These are phyloP conservation scores for Crypturellus tataupa DNA, from an alignment of 2,797 vertebrate species.

Conservation along the genomic window DNA sequence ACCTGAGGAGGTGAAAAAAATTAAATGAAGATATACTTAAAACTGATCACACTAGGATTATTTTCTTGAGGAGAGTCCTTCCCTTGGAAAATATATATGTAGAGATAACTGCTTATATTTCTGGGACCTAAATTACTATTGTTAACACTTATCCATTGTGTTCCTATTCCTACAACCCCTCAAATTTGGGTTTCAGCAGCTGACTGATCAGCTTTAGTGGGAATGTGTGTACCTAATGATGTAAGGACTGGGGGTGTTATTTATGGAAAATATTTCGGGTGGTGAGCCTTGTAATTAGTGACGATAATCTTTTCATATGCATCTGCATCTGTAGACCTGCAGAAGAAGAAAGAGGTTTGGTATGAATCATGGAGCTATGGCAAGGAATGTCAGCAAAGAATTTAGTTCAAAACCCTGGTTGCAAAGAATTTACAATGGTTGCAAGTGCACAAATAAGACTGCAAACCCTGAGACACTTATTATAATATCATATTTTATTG, in stretches of 20 bases:
- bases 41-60: not conserved
- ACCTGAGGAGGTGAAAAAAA: not conserved
- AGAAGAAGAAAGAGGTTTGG: not conserved
- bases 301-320: not conserved
- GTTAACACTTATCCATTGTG: not conserved
- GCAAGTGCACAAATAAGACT: conserved; percentile 64
- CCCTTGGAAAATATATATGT: not conserved
- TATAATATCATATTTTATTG: conserved; percentile 71
- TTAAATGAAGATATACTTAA: conserved; percentile 18
- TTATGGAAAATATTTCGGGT: not conserved
- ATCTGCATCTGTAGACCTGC: not conserved
- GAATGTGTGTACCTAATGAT: not conserved
- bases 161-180: not conserved
- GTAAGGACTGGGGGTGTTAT: not conserved
- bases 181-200: not conserved
- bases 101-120: not conserved
- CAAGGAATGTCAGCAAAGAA: not conserved
- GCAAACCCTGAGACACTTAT: conserved; percentile 55
- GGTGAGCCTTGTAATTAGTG: not conserved
- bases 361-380: conserved; percentile 1
- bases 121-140: not conserved
- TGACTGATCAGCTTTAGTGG: not conserved
- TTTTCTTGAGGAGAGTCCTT: not conserved
- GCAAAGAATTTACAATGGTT: conserved; percentile 58
- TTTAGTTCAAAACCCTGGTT: conserved; percentile 38